Percentiles rank a stretch among this genome's conserved stretches.
Conservation (phyloP, 2,888 invertebrate genomes). For the Cryptocheilus praepositus region DNA sequence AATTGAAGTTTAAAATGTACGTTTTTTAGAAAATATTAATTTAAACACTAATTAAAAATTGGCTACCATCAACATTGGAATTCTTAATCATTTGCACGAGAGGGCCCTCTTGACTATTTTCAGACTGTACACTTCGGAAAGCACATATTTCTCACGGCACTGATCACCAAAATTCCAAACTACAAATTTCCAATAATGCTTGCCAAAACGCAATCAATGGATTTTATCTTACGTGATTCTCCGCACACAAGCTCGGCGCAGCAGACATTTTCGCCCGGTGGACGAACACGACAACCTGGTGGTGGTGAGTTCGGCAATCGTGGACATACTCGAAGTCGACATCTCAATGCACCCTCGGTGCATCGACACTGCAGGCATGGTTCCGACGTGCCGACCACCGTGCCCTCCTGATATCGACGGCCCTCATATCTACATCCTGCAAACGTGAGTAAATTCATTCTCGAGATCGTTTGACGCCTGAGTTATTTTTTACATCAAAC, state of each 20-base stretch:
- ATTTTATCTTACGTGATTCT: conserved; percentile 75
- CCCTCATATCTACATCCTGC: conserved; percentile 86
- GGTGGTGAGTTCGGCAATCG: conserved; percentile 85
- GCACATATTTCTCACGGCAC: not conserved
- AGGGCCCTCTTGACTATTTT: no score
- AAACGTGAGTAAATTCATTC: conserved; percentile 34
- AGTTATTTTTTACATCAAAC: no score
- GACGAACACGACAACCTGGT: conserved; percentile 80
- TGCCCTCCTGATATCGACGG: conserved; percentile 81
- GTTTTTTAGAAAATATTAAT: no score
- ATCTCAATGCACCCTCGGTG: conserved; percentile 83
- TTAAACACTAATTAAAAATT: no score
- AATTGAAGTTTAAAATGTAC: no score
- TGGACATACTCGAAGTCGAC: conserved; percentile 86
- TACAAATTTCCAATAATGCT: not conserved
- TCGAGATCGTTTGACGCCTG: no score
- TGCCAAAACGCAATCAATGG: conserved; percentile 1
- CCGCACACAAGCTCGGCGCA: conserved; percentile 87
- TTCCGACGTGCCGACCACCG: conserved; percentile 82
- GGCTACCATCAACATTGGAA: not conserved
- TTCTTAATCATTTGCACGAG: not conserved
- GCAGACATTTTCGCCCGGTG: conserved; percentile 83
- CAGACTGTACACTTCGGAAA: no score
- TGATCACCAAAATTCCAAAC: not conserved
- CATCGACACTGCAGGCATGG: conserved; percentile 89